A percentile compares a stretch with the other conserved stretches of the same genome.
Conservation (phyloP, 30 jellyfish, hydroid and myxozoan genomes). For the Chrysaora quinquecirrha region DNA sequence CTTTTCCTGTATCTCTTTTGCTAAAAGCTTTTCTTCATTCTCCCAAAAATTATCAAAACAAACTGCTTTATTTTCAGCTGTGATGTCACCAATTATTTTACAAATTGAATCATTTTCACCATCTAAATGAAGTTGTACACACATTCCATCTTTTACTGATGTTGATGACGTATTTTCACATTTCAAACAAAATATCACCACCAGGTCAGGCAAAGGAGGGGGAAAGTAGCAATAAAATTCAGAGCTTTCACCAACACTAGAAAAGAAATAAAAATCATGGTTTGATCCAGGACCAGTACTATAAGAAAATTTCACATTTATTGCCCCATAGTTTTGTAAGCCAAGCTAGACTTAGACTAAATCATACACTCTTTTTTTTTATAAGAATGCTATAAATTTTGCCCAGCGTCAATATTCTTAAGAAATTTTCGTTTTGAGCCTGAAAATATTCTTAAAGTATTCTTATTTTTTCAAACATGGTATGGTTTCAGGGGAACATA, state of each 20-base stretch:
- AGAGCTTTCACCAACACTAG: constrained; percentile 34
- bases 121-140: constrained; percentile 31
- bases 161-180: constrained; percentile 22
- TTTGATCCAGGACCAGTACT: no score
- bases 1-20: constrained; percentile 58
- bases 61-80: constrained; percentile 7
- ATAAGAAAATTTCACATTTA: no score
- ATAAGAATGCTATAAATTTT: no score
- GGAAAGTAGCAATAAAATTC: constrained; percentile 81
- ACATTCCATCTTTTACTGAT: constrained; percentile 2
- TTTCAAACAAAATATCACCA: constrained; percentile 58
- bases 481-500: no score
- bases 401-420: no score
- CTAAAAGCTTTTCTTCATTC: constrained; percentile 18
- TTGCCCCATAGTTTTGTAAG: no score
- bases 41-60: constrained; percentile 44
- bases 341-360: no score
- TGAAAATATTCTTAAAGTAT: no score
- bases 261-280: not conserved
- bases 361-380: no score
- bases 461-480: no score
- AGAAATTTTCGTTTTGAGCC: no score
- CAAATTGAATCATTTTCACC: constrained; percentile 35
- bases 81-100: constrained; percentile 23
- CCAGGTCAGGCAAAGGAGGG: constrained; percentile 74